phyloP scores from a whole-genome alignment of 2,888 invertebrate species.

The Megamerina dolium region DNA sequence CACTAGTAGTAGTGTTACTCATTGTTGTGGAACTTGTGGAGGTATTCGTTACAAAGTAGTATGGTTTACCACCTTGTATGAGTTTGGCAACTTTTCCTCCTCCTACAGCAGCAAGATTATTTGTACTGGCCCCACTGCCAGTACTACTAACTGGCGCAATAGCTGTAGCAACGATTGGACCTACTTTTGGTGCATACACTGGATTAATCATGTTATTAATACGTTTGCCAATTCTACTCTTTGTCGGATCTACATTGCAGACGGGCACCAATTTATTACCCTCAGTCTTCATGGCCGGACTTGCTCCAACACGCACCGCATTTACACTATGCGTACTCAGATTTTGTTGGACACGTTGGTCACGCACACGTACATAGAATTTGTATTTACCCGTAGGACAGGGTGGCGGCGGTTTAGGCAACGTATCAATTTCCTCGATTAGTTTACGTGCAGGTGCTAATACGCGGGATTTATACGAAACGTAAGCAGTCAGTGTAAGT shows the following conservation, averaged over 20 bases:
- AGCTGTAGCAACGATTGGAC: constrained; percentile 5
- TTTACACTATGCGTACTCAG: constrained; percentile 31
- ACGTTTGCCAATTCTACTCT: constrained; percentile 32
- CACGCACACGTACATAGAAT: constrained; percentile 54
- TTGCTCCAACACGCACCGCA: constrained; percentile 48
- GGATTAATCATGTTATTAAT: constrained; percentile 38
- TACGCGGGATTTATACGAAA: constrained; percentile 72
- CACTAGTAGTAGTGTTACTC: constrained; percentile 43
- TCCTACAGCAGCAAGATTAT: background rate
- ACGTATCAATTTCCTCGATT: constrained; percentile 63
- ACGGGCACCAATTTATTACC: constrained; percentile 45
- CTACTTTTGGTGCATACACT: constrained; percentile 24
- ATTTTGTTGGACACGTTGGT: constrained; percentile 44
- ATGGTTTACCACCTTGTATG: constrained; percentile 65
- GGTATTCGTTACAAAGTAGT: constrained; percentile 58
- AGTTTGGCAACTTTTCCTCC: constrained; percentile 56
- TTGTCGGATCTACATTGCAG: constrained; percentile 20
- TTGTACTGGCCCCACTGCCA: background rate
- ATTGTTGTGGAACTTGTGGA: constrained; percentile 46
- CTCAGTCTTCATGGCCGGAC: constrained; percentile 49
- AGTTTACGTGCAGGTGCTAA: constrained; percentile 65
- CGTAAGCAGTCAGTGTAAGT: constrained; percentile 69
- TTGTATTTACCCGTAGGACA: constrained; percentile 63
- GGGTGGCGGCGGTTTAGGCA: constrained; percentile 56
- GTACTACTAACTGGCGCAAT: background rate